Conservation (phyloP, 1,140 invertebrate genomes). For the Argopecten irradians region DNA sequence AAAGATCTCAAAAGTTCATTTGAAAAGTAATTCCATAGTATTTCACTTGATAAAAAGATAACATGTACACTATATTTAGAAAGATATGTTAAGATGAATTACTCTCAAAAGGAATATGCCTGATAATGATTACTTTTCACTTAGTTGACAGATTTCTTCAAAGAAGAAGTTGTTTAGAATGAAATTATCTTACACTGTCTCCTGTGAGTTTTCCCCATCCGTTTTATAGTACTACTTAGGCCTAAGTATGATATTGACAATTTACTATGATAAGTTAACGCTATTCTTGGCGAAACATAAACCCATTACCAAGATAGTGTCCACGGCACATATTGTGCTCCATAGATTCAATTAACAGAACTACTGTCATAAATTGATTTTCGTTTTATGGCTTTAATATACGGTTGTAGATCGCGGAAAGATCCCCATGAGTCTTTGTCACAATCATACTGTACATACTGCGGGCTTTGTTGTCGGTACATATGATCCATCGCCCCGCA, state of each 20-base stretch:
- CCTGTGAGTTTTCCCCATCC: not conserved
- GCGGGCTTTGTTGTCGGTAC: not conserved
- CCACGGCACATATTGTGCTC: not conserved
- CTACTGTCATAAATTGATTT: not conserved
- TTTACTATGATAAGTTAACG: not conserved
- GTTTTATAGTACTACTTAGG: not conserved
- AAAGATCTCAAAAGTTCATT: no score
- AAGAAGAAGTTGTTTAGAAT: no score
- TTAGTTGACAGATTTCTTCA: no score
- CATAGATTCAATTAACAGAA: not conserved
- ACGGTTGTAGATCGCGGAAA: not conserved
- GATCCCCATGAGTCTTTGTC: not conserved
- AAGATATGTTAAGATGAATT: no score
- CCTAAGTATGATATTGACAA: not conserved
- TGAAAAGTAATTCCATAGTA: no score
- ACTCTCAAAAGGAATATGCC: no score
- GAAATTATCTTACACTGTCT: not conserved
- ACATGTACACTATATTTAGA: no score
- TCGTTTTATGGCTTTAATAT: not conserved
- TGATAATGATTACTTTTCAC: no score
- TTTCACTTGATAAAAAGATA: no score
- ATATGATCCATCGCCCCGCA: not conserved
- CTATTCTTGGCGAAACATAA: not conserved
- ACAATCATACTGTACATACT: not conserved
- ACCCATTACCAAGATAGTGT: not conserved